Percentiles rank a stretch among this genome's conserved stretches.
Conservation (phyloP, 2,113 vertebrate species). For the Lagopus muta region DNA sequence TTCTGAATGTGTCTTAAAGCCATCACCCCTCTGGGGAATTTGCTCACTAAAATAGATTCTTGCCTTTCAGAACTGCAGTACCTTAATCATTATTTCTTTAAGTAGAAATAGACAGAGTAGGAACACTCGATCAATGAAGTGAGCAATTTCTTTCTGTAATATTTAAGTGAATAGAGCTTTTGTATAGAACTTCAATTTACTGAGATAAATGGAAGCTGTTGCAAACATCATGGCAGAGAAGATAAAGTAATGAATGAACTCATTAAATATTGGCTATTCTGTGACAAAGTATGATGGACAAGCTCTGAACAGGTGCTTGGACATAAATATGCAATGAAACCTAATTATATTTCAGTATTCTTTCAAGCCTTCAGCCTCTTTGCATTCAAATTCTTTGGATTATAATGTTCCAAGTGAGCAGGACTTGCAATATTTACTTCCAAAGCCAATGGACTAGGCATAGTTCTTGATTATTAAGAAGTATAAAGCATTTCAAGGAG, state of each 20-base stretch:
- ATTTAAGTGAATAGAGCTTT: conserved; percentile 37
- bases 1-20: background rate
- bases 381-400: background rate
- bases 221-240: background rate
- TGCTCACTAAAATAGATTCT: background rate
- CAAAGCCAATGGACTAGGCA: background rate
- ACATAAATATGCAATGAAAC: conserved; percentile 9
- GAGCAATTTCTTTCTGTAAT: background rate
- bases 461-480: background rate
- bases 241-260: background rate
- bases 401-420: background rate
- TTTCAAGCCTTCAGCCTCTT: background rate
- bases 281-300: conserved; percentile 6
- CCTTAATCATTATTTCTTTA: conserved; percentile 9
- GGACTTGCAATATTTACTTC: background rate
- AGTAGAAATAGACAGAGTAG: background rate
- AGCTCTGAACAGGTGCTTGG: background rate
- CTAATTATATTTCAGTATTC: background rate
- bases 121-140: background rate
- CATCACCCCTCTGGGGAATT: background rate
- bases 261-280: background rate
- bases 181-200: conserved; percentile 2
- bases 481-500: background rate
- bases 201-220: conserved; percentile 39
- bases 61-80: background rate